These are phyloP conservation scores for Nasonia giraulti DNA, from an alignment of 1,140 invertebrate species.

Conservation along the genomic window DNA sequence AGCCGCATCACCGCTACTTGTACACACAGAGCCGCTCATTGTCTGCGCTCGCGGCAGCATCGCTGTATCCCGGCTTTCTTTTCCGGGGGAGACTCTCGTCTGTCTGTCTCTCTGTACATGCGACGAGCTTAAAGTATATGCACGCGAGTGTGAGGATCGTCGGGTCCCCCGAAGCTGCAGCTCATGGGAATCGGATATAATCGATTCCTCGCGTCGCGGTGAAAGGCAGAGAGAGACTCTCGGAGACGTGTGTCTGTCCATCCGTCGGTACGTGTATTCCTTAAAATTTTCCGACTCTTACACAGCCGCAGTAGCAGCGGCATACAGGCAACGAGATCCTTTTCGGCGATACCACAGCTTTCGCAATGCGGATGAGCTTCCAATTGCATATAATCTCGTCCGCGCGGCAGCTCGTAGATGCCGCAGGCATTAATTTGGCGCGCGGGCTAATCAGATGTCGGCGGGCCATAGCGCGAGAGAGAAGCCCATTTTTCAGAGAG, in stretches of 20 bases:
- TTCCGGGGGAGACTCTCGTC: conserved; percentile 21
- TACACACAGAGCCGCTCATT: neutral
- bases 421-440: no score
- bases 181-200: conserved; percentile 37
- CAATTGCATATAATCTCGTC: no score
- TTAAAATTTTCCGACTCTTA: conserved; percentile 29
- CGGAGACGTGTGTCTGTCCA: neutral
- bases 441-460: no score
- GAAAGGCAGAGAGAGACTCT: conserved; percentile 24
- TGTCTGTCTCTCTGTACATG: neutral
- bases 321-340: neutral
- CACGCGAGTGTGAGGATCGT: neutral
- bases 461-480: no score
- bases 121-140: neutral
- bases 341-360: neutral
- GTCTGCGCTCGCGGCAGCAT: neutral
- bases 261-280: neutral
- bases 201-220: conserved; percentile 3
- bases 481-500: no score
- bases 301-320: neutral
- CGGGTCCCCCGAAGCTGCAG: no score
- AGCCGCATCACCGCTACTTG: no score
- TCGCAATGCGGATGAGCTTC: no score
- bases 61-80: conserved; percentile 26
- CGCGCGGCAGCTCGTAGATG: no score